Evolutionary conservation across 2,797 vertebrate genomes (phyloP).

Genomic region (Manis crassicaudata): DNA sequence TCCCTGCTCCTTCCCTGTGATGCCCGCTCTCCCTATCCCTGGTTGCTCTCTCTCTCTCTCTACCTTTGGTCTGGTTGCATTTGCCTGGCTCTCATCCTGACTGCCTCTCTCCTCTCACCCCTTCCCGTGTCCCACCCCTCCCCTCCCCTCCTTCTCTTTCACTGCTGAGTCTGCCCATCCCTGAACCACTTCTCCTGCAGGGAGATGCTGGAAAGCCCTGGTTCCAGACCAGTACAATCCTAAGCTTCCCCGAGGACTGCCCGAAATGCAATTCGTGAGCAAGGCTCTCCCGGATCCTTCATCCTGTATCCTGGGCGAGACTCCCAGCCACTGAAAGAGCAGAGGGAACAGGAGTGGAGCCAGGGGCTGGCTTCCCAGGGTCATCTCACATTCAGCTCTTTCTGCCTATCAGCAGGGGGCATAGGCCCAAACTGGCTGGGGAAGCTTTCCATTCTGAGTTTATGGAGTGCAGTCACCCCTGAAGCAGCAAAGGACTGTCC

Average conservation of each 20-base stretch:
- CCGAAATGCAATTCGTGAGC: neutral
- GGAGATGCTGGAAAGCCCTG: neutral
- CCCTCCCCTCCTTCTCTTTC: neutral
- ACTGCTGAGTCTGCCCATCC: neutral
- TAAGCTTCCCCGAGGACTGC: neutral
- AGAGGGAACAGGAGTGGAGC: neutral
- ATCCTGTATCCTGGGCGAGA: neutral
- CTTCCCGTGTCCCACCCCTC: no score
- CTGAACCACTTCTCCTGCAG: neutral
- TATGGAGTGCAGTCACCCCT: neutral
- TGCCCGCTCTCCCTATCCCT: no score
- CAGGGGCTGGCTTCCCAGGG: neutral
- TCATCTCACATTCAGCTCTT: neutral
- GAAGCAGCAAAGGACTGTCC: neutral
- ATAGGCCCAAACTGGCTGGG: fast-evolving
- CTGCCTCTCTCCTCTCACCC: neutral
- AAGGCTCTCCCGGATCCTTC: neutral
- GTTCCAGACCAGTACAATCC: neutral
- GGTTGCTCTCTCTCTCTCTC: no score
- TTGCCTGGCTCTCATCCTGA: no score
- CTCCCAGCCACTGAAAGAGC: neutral
- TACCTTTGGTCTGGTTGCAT: no score
- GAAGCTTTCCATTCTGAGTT: neutral
- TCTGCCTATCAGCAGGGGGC: neutral
- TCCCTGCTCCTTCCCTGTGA: neutral